These are phyloP conservation scores for Maccullochella peelii DNA, from an alignment of 2,113 vertebrate species.

Conservation along the genomic window DNA sequence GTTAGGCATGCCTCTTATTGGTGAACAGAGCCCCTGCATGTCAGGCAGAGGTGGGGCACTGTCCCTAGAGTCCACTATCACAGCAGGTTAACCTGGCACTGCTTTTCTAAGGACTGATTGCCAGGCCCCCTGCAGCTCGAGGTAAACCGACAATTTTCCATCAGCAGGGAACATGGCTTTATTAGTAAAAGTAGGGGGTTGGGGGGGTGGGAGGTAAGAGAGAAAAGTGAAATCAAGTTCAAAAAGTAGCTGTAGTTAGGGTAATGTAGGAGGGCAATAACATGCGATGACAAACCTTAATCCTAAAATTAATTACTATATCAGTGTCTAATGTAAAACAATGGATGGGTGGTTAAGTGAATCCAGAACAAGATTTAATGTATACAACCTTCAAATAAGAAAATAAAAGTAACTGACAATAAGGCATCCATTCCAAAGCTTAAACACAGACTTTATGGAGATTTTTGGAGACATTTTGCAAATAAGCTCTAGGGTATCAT, in stretches of 20 bases:
- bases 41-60: constrained; percentile 87
- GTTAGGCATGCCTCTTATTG: constrained; percentile 83
- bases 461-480: constrained; percentile 22
- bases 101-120: constrained; percentile 93
- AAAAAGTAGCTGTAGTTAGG: constrained; percentile 60
- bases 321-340: constrained; percentile 16
- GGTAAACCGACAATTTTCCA: constrained; percentile 93
- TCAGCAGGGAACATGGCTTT: constrained; percentile 91
- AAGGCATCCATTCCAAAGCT: neutral
- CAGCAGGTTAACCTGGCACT: constrained; percentile 93
- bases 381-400: neutral
- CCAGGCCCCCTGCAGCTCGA: constrained; percentile 88
- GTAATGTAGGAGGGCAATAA: constrained; percentile 50
- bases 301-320: constrained; percentile 57
- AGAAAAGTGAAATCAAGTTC: constrained; percentile 78
- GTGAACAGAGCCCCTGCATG: constrained; percentile 89
- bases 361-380: constrained; percentile 6
- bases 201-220: constrained; percentile 65
- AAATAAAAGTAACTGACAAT: neutral
- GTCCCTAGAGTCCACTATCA: constrained; percentile 90
- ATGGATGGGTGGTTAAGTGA: neutral
- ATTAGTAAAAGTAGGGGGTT: constrained; percentile 87
- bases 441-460: constrained; percentile 9
- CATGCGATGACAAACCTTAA: constrained; percentile 55
- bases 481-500: constrained; percentile 30